Conservation (phyloP, 2,888 invertebrate species). For the Eristalis arbustorum region DNA sequence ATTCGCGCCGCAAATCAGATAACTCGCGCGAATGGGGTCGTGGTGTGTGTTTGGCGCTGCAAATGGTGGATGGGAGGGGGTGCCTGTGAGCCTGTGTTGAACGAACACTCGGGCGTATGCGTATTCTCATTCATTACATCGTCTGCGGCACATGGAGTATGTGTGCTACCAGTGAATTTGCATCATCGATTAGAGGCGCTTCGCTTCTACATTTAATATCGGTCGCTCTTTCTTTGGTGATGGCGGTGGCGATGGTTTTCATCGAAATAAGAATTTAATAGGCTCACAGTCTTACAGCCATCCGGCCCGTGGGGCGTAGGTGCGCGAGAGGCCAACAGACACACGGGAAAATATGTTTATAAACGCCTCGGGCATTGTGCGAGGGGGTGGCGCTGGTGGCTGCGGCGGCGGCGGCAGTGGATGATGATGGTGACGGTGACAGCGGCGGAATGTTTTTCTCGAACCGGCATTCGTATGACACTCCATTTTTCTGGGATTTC, state of each 20-base stretch:
- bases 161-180: conserved; percentile 59
- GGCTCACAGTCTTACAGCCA: not conserved
- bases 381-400: not conserved
- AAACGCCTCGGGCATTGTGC: not conserved
- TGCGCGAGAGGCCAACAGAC: not conserved
- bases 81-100: conserved; percentile 8
- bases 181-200: conserved; percentile 58
- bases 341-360: conserved; percentile 32
- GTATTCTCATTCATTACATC: conserved; percentile 66
- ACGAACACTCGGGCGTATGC: conserved; percentile 61
- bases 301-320: not conserved
- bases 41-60: conserved; percentile 8
- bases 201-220: conserved; percentile 33
- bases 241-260: conserved; percentile 5
- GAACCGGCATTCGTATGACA: conserved; percentile 58
- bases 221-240: not conserved
- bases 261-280: conserved; percentile 24
- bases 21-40: conserved; percentile 59
- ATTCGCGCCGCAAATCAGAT: conserved; percentile 67
- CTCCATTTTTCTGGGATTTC: conserved; percentile 60
- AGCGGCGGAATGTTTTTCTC: conserved; percentile 53
- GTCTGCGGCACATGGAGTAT: conserved; percentile 52
- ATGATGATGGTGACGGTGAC: conserved; percentile 33
- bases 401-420: conserved; percentile 12
- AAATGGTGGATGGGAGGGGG: conserved; percentile 1